These are phyloP conservation scores for Chloroclysta siterata DNA, from an alignment of 2,888 invertebrate species.

Conservation along the genomic window DNA sequence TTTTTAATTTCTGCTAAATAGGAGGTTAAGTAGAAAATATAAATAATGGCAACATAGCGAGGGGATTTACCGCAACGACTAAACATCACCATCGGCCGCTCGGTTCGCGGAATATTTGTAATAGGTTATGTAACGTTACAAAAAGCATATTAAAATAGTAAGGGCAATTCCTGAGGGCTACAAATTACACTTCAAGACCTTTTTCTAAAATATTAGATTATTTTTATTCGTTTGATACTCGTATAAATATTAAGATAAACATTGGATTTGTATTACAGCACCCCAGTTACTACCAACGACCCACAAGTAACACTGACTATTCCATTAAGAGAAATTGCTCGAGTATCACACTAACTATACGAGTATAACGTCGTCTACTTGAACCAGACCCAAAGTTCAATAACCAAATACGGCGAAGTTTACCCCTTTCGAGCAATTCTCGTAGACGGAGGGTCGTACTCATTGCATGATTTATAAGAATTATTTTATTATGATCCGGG, in stretches of 20 bases:
- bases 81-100: background rate
- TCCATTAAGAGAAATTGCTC: conserved; percentile 16
- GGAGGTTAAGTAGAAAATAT: background rate
- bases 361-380: conserved; percentile 5
- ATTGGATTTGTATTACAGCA: background rate
- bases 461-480: conserved; percentile 54
- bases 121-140: background rate
- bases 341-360: conserved; percentile 21
- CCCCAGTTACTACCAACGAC: too few species aligned
- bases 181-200: too few species aligned
- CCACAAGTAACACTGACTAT: conserved; percentile 1
- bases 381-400: conserved; percentile 33
- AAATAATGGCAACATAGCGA: conserved; percentile 15
- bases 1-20: conserved; percentile 32
- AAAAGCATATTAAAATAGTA: too few species aligned
- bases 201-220: too few species aligned
- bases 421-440: conserved; percentile 29
- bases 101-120: background rate
- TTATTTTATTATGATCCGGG: conserved; percentile 47
- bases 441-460: conserved; percentile 43
- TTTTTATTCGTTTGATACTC: too few species aligned
- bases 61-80: conserved; percentile 16
- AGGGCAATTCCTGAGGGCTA: too few species aligned
- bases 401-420: conserved; percentile 31
- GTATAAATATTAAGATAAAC: background rate